phyloP scores from a whole-genome alignment of 2,797 vertebrate species.

The Menidia menidia region DNA sequence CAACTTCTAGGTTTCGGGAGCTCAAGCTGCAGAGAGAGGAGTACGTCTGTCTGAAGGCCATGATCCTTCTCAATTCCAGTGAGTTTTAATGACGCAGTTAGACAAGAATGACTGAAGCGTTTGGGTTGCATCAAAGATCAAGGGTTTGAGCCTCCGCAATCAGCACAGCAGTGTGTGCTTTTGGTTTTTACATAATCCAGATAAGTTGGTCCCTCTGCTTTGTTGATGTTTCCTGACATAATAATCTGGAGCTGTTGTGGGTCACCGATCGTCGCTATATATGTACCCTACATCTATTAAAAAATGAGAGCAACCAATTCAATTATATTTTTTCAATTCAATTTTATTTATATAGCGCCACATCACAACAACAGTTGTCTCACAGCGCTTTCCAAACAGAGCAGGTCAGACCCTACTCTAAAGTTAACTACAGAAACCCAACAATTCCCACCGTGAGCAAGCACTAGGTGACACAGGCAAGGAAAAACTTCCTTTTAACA shows the following conservation, averaged over 20 bases:
- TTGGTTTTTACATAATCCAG: constrained; percentile 6
- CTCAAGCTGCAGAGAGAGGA: constrained; percentile 95
- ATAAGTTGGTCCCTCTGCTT: constrained; percentile 19
- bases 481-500: too few relatives aligned
- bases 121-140: neutral
- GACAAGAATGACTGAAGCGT: neutral
- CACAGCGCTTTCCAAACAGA: too few relatives aligned
- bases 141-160: neutral
- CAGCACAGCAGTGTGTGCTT: neutral
- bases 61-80: constrained; percentile 99
- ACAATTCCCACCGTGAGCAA: too few relatives aligned
- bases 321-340: too few relatives aligned
- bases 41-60: constrained; percentile 97
- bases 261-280: constrained; percentile 1
- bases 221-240: constrained; percentile 18
- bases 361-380: too few relatives aligned
- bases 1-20: constrained; percentile 93
- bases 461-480: too few relatives aligned
- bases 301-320: too few relatives aligned
- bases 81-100: constrained; percentile 72
- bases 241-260: constrained; percentile 11
- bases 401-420: too few relatives aligned
- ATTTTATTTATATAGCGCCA: too few relatives aligned
- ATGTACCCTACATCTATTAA: too few relatives aligned
- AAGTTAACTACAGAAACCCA: too few relatives aligned